phyloP scores from a whole-genome alignment of 2,113 vertebrate genomes.

The Paralichthys olivaceus region DNA sequence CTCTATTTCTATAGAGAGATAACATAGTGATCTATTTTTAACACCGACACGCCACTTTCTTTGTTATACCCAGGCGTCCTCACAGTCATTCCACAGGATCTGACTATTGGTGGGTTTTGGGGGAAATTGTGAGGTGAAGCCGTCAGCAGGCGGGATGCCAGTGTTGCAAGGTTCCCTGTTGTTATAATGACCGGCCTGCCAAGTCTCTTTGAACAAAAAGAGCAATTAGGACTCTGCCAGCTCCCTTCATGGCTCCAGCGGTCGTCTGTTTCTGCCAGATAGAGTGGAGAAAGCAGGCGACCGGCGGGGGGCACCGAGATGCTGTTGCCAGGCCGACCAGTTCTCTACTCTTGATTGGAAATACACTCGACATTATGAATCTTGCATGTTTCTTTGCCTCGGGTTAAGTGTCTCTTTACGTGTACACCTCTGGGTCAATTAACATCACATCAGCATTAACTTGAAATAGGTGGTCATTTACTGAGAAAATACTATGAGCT shows the following conservation, averaged over 20 bases:
- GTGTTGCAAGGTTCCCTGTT: conserved; percentile 36
- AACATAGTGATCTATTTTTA: background rate
- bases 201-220: conserved; percentile 46
- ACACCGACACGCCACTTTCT: background rate
- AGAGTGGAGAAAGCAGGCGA: conserved; percentile 26
- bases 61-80: conserved; percentile 20
- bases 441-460: background rate
- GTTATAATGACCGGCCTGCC: conserved; percentile 58
- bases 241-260: conserved; percentile 37
- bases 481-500: background rate
- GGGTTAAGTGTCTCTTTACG: background rate
- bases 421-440: background rate
- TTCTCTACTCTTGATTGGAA: conserved; percentile 6
- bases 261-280: conserved; percentile 54
- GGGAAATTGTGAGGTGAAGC: conserved; percentile 26
- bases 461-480: background rate
- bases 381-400: conserved; percentile 1
- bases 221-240: conserved; percentile 56
- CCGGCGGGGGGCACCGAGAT: conserved; percentile 2
- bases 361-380: background rate
- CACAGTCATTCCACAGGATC: conserved; percentile 7
- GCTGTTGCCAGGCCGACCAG: conserved; percentile 52
- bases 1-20: background rate
- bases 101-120: conserved; percentile 27
- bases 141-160: conserved; percentile 17